Percentiles rank a stretch among this genome's conserved stretches.
These are phyloP conservation scores for Mercenaria mercenaria DNA, from an alignment of 1,140 invertebrate genomes.

Conservation along the genomic window DNA sequence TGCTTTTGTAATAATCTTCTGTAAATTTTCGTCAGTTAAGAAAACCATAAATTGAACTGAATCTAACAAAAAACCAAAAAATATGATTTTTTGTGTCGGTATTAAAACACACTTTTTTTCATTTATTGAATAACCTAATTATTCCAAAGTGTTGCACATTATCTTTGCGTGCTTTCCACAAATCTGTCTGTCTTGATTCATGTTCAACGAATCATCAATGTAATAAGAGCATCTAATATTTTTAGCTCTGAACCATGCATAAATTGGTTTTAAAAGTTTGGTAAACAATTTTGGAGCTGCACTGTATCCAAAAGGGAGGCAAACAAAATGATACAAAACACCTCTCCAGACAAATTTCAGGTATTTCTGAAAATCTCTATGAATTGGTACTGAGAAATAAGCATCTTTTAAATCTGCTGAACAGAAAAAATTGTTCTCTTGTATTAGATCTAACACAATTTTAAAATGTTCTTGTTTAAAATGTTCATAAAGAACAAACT, in stretches of 20 bases:
- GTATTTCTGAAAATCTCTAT: neutral
- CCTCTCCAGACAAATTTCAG: conserved; percentile 9
- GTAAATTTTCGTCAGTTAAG: neutral
- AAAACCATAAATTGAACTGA: conserved; percentile 1
- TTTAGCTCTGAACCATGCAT: neutral
- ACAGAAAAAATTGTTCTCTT: conserved; percentile 47
- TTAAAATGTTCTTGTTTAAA: conserved; percentile 70
- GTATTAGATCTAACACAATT: conserved; percentile 45
- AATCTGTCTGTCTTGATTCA: neutral
- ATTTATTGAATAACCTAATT: neutral
- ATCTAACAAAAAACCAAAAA: neutral
- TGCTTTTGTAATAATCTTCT: neutral
- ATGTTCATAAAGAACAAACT: conserved; percentile 63
- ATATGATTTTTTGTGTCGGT: conserved; percentile 8
- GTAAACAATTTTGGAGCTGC: conserved; percentile 29
- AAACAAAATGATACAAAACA: neutral
- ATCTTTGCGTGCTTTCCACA: neutral
- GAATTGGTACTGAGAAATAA: conserved; percentile 32
- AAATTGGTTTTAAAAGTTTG: conserved; percentile 29
- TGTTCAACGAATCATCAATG: conserved; percentile 29
- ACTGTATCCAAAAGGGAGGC: conserved; percentile 10
- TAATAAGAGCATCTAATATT: neutral
- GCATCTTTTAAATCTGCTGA: conserved; percentile 18
- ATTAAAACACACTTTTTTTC: neutral
- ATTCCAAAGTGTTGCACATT: neutral